Percentiles rank a stretch among this genome's conserved stretches.
Conservation (phyloP, 2,113 vertebrate genomes). For the Chiloscyllium plagiosum region DNA sequence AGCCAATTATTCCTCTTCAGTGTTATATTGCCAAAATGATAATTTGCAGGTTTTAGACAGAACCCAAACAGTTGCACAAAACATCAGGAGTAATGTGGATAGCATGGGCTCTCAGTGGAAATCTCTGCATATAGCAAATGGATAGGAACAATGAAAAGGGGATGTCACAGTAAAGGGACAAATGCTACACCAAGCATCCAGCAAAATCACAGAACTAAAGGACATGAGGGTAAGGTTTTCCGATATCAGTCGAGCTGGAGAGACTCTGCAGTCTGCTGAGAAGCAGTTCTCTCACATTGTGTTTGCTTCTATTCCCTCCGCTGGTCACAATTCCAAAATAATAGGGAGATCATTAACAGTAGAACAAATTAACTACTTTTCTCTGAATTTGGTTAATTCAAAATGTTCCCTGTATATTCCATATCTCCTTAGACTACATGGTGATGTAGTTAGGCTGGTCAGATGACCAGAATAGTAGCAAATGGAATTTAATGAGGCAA, state of each 20-base stretch:
- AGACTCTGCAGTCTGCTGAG: not conserved
- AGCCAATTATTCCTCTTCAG: not conserved
- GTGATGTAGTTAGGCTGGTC: too few relatives aligned
- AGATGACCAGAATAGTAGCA: too few relatives aligned
- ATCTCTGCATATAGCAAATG: not conserved
- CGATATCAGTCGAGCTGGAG: not conserved
- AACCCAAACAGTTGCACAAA: not conserved
- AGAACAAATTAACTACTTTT: not conserved
- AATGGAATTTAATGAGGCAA: too few relatives aligned
- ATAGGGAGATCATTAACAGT: not conserved
- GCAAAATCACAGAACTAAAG: not conserved
- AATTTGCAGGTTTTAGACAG: not conserved
- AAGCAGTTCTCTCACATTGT: not conserved
- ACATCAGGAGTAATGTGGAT: not conserved
- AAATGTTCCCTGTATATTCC: not conserved
- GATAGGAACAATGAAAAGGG: not conserved
- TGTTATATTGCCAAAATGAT: not conserved
- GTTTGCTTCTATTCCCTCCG: not conserved
- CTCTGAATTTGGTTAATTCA: not conserved
- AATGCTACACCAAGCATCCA: not conserved
- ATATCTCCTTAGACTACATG: too few relatives aligned
- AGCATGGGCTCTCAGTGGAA: not conserved
- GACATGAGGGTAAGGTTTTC: not conserved
- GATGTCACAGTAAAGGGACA: not conserved
- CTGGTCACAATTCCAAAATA: not conserved